Conservation (phyloP, 2,888 invertebrate genomes). For the Entomobrya multifasciata region DNA sequence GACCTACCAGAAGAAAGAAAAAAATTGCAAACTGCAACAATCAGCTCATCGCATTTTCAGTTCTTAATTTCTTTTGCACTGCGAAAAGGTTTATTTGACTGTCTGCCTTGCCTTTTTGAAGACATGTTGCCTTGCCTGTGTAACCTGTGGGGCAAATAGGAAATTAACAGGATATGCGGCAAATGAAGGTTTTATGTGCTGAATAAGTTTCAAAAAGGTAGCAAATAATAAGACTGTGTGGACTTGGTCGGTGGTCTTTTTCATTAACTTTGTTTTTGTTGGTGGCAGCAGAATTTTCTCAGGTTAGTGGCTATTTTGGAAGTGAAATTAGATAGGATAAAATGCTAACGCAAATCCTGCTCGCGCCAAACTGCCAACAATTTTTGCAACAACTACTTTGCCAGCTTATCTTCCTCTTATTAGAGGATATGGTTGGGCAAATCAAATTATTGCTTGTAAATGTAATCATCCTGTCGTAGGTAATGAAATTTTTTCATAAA, state of each 20-base stretch:
- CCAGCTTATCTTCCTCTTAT: neutral
- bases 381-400: neutral
- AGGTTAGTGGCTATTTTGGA: constrained; percentile 4
- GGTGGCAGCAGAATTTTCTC: neutral
- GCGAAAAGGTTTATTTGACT: too few relatives aligned
- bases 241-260: constrained; percentile 41
- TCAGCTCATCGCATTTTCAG: neutral
- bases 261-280: constrained; percentile 1
- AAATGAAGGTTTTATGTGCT: neutral
- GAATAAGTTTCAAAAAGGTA: too few relatives aligned
- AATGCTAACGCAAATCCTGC: neutral
- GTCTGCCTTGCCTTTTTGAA: constrained; percentile 54
- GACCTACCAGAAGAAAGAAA: constrained; percentile 4
- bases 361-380: neutral
- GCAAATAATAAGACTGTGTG: neutral
- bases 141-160: constrained; percentile 68
- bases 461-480: constrained; percentile 14
- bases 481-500: too few relatives aligned
- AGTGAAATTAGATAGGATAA: too few relatives aligned
- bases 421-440: constrained; percentile 30
- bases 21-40: constrained; percentile 33
- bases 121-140: constrained; percentile 26
- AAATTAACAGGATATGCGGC: constrained; percentile 63
- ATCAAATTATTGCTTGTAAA: constrained; percentile 37
- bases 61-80: too few relatives aligned